Base-by-base conservation (phyloP, 2,888 invertebrate species). In the Latheticus oryzae region DNA sequence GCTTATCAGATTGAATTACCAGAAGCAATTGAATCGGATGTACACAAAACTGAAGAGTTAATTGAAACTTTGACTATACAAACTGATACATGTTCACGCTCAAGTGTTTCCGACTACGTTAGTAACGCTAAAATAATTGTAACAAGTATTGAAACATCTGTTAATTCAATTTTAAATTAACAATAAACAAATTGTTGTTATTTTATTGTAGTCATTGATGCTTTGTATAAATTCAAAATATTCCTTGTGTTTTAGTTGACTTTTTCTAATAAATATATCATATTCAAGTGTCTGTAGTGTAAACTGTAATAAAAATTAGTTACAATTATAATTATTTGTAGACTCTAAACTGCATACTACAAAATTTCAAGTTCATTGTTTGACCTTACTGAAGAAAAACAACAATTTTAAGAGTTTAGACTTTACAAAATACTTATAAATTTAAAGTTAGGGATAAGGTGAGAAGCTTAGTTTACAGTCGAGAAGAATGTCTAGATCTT, bases 1-100 rank as follows among this genome's bases (percentile, higher is more conserved):
- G 24, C 12, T 1, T n/a, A 24, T 15, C 24, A 42, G 15, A 23
- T 42, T 2, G 42, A 42, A 15, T 12, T 42, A 9, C 42, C 42
- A 12, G 24, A 42, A 26, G 1, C 16, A 12, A 26, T 42, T 42
- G 42, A 42, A 2, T 15, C 13, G 2, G 42, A 24, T 8, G 15
- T 13, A 2, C 24, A 26, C 5, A 24, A 42, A 8, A n/a, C 26
- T 24, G 9, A 16, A 1, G n/a, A 5, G 13, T 26, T 42, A 5
- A 7, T 42, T 13, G 42, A 42, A 4, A 23, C 42, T 1, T 1
- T 26, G 0, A 42, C 26, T 7, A 5, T 8, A 2, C 11, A 42
- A 24, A 16, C 26, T 26, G 42, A 42, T n/a, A 4, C n/a, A 8
- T 42, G 42, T 8, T 15, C 24, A n/a, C 12, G 5, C 8, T 7